Conservation (phyloP, 2,888 invertebrate species). For the Malacosoma neustria region DNA sequence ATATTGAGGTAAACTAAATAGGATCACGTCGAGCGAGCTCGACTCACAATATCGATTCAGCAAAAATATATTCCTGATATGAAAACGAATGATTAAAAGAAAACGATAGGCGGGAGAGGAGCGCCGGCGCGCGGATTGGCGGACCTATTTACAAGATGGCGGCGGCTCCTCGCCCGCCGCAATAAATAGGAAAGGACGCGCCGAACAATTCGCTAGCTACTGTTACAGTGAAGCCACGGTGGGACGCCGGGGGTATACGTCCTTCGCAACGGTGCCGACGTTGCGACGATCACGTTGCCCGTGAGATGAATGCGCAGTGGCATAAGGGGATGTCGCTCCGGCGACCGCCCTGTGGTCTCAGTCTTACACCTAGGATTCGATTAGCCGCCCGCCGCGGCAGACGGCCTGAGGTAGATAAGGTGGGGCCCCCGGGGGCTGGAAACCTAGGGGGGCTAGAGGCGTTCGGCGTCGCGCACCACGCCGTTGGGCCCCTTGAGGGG, state of each 20-base stretch:
- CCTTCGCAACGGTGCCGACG: too few species aligned
- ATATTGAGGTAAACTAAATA: slow-evolving; percentile 67
- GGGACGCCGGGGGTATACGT: slow-evolving; percentile 46
- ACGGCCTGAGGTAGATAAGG: slow-evolving; percentile 48
- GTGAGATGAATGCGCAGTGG: too few species aligned
- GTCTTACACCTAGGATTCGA: slow-evolving; percentile 65
- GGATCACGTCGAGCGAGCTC: slow-evolving; percentile 52
- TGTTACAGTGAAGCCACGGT: slow-evolving; percentile 63
- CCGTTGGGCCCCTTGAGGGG: slow-evolving; percentile 36
- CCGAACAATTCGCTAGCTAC: slow-evolving; percentile 52
- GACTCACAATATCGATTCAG: slow-evolving; percentile 44
- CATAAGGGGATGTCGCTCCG: too few species aligned
- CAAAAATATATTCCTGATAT: slow-evolving; percentile 50
- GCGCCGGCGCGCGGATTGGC: slow-evolving; percentile 9
- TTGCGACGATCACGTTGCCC: too few species aligned
- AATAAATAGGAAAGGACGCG: slow-evolving; percentile 27
- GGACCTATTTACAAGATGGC: slow-evolving; percentile 13
- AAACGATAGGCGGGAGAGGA: slow-evolving; percentile 21
- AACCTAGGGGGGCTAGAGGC: slow-evolving; percentile 7
- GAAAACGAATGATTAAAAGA: slow-evolving; percentile 38
- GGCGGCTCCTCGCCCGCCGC: slow-evolving; percentile 11
- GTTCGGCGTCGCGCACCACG: slow-evolving; percentile 20
- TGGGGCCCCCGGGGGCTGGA: slow-evolving; percentile 6
- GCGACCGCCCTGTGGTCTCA: too few species aligned
- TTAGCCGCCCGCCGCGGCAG: slow-evolving; percentile 38